Evolutionary conservation across 2,797 vertebrate genomes (phyloP).

Genomic region (Kryptolebias ocellatus): DNA sequence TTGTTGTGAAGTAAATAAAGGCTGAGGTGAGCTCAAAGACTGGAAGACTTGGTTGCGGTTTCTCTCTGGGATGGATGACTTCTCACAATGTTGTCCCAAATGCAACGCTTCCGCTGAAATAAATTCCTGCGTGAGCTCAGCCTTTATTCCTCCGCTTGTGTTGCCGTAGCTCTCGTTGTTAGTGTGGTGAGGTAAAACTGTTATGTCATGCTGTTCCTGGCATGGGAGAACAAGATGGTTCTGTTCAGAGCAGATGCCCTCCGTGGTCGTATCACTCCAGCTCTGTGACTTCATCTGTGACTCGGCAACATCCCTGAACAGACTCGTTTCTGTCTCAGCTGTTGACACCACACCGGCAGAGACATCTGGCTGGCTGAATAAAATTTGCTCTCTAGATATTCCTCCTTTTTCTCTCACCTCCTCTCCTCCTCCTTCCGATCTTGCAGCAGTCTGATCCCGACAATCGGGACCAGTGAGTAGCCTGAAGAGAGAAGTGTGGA

Average conservation of each 20-base stretch:
- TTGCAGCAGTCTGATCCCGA: constrained; percentile 64
- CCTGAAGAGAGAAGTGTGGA: constrained; percentile 61
- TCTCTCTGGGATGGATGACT: constrained; percentile 44
- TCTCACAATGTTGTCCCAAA: constrained; percentile 43
- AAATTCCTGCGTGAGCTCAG: constrained; percentile 44
- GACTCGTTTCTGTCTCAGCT: constrained; percentile 68
- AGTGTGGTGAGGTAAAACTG: constrained; percentile 52
- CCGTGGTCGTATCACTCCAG: constrained; percentile 61
- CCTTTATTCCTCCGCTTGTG: constrained; percentile 35
- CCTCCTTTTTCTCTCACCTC: constrained; percentile 64
- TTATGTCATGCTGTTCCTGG: constrained; percentile 55
- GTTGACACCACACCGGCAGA: constrained; percentile 73
- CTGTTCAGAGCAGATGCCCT: constrained; percentile 49
- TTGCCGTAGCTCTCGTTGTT: constrained; percentile 54
- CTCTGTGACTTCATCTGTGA: constrained; percentile 75
- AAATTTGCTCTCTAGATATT: constrained; percentile 67
- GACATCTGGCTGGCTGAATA: constrained; percentile 72
- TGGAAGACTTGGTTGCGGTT: constrained; percentile 38
- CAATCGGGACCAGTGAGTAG: constrained; percentile 62
- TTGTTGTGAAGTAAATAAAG: constrained; percentile 42
- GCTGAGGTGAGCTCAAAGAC: constrained; percentile 39
- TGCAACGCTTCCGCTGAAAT: constrained; percentile 46
- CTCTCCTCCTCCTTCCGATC: constrained; percentile 64
- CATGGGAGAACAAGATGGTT: constrained; percentile 55
- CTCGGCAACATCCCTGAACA: constrained; percentile 78